phyloP scores from a whole-genome alignment of 2,888 invertebrate species.

The Eupeodes latifasciatus region DNA sequence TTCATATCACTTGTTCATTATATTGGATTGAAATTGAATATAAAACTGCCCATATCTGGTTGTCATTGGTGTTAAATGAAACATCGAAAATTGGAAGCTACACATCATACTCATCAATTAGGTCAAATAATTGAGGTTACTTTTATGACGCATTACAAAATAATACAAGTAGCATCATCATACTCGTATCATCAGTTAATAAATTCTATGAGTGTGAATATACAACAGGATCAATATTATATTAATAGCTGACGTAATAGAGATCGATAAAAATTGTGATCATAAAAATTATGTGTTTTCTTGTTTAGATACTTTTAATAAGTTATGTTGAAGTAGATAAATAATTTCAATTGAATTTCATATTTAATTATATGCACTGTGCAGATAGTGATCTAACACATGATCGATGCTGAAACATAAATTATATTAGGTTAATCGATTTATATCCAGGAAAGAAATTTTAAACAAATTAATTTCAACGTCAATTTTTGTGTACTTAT shows the following conservation, averaged over 20 bases:
- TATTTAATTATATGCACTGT: not conserved
- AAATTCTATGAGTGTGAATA: not conserved
- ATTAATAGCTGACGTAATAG: conserved; percentile 7
- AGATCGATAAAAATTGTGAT: conserved; percentile 1
- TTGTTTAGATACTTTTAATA: not conserved
- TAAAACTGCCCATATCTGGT: conserved; percentile 60
- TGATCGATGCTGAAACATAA: not conserved
- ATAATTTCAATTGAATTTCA: not conserved
- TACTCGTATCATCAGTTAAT: not conserved
- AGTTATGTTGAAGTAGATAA: not conserved
- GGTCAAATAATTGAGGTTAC: conserved; percentile 57
- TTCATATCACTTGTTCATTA: conserved; percentile 2
- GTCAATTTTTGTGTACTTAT: too few relatives aligned
- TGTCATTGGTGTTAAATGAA: conserved; percentile 53
- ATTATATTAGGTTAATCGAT: not conserved
- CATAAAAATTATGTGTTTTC: conserved; percentile 1
- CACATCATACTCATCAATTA: conserved; percentile 48
- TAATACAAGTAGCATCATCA: not conserved
- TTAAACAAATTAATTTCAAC: too few relatives aligned
- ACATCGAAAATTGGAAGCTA: conserved; percentile 40
- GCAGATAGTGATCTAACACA: not conserved
- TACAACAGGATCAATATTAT: not conserved
- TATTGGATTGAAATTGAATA: conserved; percentile 34
- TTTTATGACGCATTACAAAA: conserved; percentile 47
- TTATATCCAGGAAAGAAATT: too few relatives aligned